Evolutionary conservation across 2,113 vertebrate species (phyloP), one percentile per base, ranked within the genome.

Genomic region (Cebus imitator): DNA sequence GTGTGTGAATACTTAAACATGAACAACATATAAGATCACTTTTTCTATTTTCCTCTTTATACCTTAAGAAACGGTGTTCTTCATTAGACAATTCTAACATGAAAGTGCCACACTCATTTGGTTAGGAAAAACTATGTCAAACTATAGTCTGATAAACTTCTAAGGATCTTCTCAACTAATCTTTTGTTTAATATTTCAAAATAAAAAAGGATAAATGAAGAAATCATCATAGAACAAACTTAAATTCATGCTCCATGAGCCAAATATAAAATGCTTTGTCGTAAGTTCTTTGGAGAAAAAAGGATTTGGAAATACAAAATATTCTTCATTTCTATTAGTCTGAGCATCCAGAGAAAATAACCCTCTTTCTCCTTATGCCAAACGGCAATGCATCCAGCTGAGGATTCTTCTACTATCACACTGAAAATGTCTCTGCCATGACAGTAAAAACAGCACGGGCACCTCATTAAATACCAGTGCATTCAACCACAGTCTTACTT

Each of bases 401-500:
- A 58, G 11, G 57, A 88, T 50, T 70, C 66, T 64, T 81, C 91
- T 58, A n/a, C 21, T 35, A 82, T 70, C 78, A 92, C 20, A 35
- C 18, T 50, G 58, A 83, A 84, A 84, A 70, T 10, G 13, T 91
- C 66, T 86, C 61, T 48, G 27, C 37, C 5, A 6, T 12, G n/a
- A 96, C 58, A 92, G 40, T 66, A 78, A 87, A 85, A 91, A 85
- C 76, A 90, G 72, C 75, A 43, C 43, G 92, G 64, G 40, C 93
- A 87, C 57, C 79, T 91, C 64, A 70, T 79, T 93, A 89, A 92
- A 94, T 57, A 87, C 40, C 64, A 88, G 17, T 20, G 27, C 64
- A 86, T 90, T 76, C 3, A 16, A 81, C 37, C 52, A 57, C 43
- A 87, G 66, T 58, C 75, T 94, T 79, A 68, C 81, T 94, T 94